phyloP scores from a whole-genome alignment of 2,797 vertebrate species.

The Uromys caudimaculatus region DNA sequence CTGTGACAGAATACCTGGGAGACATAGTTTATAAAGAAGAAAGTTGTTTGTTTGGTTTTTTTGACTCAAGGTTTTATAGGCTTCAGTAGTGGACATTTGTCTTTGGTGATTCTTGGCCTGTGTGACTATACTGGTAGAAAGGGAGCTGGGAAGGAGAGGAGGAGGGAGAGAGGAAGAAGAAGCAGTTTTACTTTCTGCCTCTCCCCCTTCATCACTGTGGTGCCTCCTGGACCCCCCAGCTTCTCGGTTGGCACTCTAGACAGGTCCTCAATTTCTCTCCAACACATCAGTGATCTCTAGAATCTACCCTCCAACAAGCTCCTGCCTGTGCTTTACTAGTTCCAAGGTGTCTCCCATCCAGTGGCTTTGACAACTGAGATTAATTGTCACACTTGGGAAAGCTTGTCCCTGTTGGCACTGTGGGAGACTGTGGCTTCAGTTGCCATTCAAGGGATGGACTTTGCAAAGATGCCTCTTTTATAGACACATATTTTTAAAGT shows the following conservation, averaged over 20 bases:
- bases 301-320: background rate
- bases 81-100: background rate
- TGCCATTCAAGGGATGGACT: background rate
- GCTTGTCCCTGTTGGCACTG: background rate
- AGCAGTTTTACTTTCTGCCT: no score
- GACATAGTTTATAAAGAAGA: background rate
- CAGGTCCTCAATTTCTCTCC: background rate
- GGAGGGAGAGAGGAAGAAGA: no score
- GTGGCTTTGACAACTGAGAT: background rate
- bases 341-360: background rate
- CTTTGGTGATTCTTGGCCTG: background rate
- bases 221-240: background rate
- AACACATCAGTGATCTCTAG: background rate
- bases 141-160: background rate
- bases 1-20: background rate
- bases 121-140: background rate
- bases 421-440: background rate
- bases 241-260: background rate
- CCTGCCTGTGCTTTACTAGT: rapidly evolving
- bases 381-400: background rate
- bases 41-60: background rate
- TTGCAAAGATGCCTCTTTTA: background rate
- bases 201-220: background rate
- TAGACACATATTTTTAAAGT: background rate
- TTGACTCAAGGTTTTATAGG: background rate